phyloP scores from a whole-genome alignment of 2,888 invertebrate species.

The Candidula unifasciata region DNA sequence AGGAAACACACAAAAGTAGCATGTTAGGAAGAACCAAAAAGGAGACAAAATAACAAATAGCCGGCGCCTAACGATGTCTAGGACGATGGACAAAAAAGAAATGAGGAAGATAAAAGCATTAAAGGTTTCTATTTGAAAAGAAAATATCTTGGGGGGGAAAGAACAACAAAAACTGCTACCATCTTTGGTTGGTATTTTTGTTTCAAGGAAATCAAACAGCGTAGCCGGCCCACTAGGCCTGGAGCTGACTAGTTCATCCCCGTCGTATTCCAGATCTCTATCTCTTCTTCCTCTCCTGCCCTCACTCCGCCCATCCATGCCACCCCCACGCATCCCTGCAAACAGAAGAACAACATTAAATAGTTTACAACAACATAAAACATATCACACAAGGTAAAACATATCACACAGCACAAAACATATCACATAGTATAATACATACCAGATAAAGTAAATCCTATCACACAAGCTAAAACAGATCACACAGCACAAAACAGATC shows the following conservation, averaged over 20 bases:
- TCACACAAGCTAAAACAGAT: too few relatives aligned
- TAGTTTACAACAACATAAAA: background rate
- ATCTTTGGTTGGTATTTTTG: slow-evolving; percentile 71
- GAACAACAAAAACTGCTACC: slow-evolving; percentile 50
- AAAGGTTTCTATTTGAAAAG: too few relatives aligned
- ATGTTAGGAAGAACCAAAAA: too few relatives aligned
- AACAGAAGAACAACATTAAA: background rate
- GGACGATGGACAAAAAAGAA: background rate
- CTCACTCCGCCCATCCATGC: slow-evolving; percentile 56
- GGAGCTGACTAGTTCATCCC: slow-evolving; percentile 59
- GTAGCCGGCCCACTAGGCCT: slow-evolving; percentile 76
- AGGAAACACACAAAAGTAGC: too few relatives aligned
- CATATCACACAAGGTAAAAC: too few relatives aligned
- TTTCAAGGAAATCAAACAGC: slow-evolving; percentile 76
- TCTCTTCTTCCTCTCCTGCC: slow-evolving; percentile 57
- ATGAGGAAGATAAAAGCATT: background rate
- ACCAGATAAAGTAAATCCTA: too few relatives aligned
- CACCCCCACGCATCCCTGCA: slow-evolving; percentile 45
- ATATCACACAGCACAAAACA: too few relatives aligned
- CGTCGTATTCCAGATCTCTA: slow-evolving; percentile 67
- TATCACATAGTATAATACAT: too few relatives aligned
- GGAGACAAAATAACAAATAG: too few relatives aligned
- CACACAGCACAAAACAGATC: too few relatives aligned
- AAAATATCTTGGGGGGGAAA: background rate
- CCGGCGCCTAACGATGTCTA: background rate